Evolutionary conservation across 1,140 invertebrate species (phyloP).

Genomic region (Neodiprion virginianus): DNA sequence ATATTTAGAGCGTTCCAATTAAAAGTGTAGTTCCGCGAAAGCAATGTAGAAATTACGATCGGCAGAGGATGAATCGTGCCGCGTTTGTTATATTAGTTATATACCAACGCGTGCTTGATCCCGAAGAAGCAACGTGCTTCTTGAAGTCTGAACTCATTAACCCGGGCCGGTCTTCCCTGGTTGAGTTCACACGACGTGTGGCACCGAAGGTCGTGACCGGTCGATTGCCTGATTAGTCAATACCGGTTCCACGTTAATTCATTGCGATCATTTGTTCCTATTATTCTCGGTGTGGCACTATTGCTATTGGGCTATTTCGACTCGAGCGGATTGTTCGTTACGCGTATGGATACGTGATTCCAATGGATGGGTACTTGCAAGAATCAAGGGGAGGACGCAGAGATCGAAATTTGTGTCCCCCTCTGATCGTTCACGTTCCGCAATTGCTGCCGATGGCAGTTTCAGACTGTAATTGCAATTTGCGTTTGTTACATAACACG

Average conservation of each 20-base stretch:
- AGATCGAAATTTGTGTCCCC: background rate
- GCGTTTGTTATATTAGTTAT: no score
- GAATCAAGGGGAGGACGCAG: background rate
- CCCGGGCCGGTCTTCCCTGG: slow-evolving; percentile 37
- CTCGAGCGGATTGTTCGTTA: background rate
- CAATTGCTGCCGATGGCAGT: background rate
- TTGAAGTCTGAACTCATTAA: slow-evolving; percentile 46
- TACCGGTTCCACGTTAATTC: slow-evolving; percentile 53
- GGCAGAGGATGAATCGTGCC: no score
- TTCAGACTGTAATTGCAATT: no score
- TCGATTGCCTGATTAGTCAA: slow-evolving; percentile 43
- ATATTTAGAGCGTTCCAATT: no score
- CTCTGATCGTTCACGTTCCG: background rate
- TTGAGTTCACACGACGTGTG: slow-evolving; percentile 43
- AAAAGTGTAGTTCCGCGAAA: no score
- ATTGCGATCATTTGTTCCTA: slow-evolving; percentile 41
- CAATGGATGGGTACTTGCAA: no score
- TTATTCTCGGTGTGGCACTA: slow-evolving; percentile 27
- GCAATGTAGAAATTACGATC: no score
- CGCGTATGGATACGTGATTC: no score
- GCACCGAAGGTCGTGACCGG: slow-evolving; percentile 38
- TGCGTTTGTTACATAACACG: no score
- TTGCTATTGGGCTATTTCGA: background rate
- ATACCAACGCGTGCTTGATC: no score
- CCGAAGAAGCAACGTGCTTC: no score